These are phyloP conservation scores for Trichonephila clavata DNA, from an alignment of 1,140 invertebrate genomes.

Conservation along the genomic window DNA sequence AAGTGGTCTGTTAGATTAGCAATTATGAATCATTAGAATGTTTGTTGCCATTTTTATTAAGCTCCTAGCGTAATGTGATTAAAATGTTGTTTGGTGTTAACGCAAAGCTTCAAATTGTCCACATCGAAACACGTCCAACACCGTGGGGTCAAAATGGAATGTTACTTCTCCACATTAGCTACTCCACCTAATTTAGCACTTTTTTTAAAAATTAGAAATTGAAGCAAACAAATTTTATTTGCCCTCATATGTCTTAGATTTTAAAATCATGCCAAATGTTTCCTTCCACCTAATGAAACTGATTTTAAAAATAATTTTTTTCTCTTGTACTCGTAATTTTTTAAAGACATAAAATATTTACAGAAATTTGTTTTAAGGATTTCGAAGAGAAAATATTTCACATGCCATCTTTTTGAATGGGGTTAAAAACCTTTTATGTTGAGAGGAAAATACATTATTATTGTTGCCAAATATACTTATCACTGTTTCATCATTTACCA, in stretches of 20 bases:
- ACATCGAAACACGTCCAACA: conserved; percentile 74
- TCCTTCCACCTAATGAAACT: conserved; percentile 27
- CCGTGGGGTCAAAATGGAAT: conserved; percentile 66
- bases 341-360: neutral
- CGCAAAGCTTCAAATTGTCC: conserved; percentile 70
- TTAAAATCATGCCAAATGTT: conserved; percentile 57
- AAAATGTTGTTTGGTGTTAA: conserved; percentile 69
- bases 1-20: conserved; percentile 65
- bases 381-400: neutral
- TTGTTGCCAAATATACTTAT: conserved; percentile 18
- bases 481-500: conserved; percentile 17
- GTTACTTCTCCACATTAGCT: conserved; percentile 69
- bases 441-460: neutral
- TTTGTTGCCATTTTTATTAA: conserved; percentile 49
- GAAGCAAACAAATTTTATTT: neutral
- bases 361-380: neutral
- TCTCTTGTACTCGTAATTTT: neutral
- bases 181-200: conserved; percentile 62
- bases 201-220: conserved; percentile 47
- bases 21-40: conserved; percentile 24
- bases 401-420: neutral
- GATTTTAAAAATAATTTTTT: conserved; percentile 44
- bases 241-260: conserved; percentile 30
- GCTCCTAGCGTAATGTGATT: conserved; percentile 71
- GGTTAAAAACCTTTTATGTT: neutral